Evolutionary conservation across 2,888 invertebrate genomes (phyloP).

Genomic region (Calameuta idolon): DNA sequence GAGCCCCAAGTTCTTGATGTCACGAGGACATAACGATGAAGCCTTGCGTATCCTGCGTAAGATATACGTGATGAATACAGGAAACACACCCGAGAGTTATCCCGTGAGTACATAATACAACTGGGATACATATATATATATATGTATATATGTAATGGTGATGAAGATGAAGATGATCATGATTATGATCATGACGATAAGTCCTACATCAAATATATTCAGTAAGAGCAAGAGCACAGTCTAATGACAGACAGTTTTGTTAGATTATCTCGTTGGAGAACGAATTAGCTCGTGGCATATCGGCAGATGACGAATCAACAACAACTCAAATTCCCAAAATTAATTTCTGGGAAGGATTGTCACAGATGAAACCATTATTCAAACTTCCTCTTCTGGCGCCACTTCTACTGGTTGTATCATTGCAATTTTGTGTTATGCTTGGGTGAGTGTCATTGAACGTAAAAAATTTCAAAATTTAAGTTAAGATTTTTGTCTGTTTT

Average conservation of each 20-base stretch:
- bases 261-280: constrained; percentile 26
- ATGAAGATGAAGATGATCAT: neutral
- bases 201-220: neutral
- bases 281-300: constrained; percentile 15
- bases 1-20: constrained; percentile 84
- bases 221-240: neutral
- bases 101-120: constrained; percentile 18
- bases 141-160: neutral
- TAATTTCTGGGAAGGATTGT: constrained; percentile 70
- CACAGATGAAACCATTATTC: constrained; percentile 77
- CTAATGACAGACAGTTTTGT: constrained; percentile 4
- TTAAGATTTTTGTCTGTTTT: constrained; percentile 26
- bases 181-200: neutral
- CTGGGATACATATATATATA: neutral
- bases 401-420: constrained; percentile 73
- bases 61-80: constrained; percentile 77
- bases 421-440: constrained; percentile 75
- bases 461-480: neutral
- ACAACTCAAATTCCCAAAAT: constrained; percentile 65
- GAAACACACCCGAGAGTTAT: constrained; percentile 56
- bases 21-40: constrained; percentile 75
- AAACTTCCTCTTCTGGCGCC: constrained; percentile 72
- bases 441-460: constrained; percentile 67
- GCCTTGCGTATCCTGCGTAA: constrained; percentile 74
- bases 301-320: constrained; percentile 60